Evolutionary conservation across 2,797 vertebrate species (phyloP).

Genomic region (Rhinophrynus dorsalis): DNA sequence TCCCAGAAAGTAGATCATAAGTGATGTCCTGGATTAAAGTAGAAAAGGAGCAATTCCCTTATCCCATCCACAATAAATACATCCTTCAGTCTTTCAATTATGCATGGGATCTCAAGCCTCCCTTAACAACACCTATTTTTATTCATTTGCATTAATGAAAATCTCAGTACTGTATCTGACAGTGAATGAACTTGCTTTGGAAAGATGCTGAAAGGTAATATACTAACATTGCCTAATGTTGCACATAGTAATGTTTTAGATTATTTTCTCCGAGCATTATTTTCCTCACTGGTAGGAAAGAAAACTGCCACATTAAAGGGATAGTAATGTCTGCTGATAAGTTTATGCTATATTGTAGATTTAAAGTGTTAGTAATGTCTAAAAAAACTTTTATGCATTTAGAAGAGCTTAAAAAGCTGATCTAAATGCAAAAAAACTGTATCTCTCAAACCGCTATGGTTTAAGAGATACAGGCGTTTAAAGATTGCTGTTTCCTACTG

Average conservation of each 20-base stretch:
- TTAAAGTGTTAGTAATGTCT: too few species aligned
- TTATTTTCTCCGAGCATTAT: background rate
- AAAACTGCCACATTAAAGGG: too few species aligned
- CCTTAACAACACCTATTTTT: constrained; percentile 47
- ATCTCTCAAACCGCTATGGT: too few species aligned
- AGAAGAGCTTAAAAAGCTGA: too few species aligned
- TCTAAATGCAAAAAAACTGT: too few species aligned
- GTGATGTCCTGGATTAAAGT: constrained; percentile 38
- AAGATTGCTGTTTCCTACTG: too few species aligned
- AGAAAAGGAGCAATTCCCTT: constrained; percentile 37
- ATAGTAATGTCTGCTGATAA: too few species aligned
- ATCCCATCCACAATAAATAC: constrained; percentile 38
- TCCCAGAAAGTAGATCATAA: constrained; percentile 43
- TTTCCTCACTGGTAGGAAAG: background rate
- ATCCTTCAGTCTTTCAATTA: constrained; percentile 44
- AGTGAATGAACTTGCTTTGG: constrained; percentile 8
- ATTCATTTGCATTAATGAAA: constrained; percentile 46
- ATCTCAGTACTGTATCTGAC: constrained; percentile 7
- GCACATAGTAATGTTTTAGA: background rate
- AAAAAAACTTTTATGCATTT: too few species aligned
- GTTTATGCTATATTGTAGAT: too few species aligned
- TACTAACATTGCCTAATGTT: background rate
- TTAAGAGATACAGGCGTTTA: too few species aligned
- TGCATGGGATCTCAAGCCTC: constrained; percentile 27
- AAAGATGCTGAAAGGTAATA: constrained; percentile 4